Evolutionary conservation across 2,113 vertebrate genomes (phyloP), one percentile per base, ranked within the genome.

Genomic region (Pluvialis apricaria): DNA sequence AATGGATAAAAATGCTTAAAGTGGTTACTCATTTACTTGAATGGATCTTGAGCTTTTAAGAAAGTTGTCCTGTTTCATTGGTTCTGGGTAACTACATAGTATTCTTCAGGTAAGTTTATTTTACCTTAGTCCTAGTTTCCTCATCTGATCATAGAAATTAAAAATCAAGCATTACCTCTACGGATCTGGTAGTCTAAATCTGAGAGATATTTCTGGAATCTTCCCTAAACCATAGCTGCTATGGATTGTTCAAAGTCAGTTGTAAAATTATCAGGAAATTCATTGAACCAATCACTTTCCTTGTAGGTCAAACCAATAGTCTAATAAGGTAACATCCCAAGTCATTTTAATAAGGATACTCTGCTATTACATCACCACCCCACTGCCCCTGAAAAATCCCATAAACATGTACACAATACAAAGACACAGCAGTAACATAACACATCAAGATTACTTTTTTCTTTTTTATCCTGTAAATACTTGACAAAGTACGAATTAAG

Each of bases 281-380:
- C 0, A 29, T n/a, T 52, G 15, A 10, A 32, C 9, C 0, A 1
- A n/a, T 52, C 12, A 78, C 3, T 72, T 79, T 64, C 64, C 44
- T 75, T 34, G n/a, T 6, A 83, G 14, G 9, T 42, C 2, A 72
- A 54, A 4, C 2, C 20, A 13, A 10, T 8, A 34, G 5, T 49
- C 10, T 31, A 20, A 55, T 18, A 42, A 72, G 3, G 10, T 42
- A 34, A 69, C 6, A 2, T 13, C 15, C 19, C 2, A 51, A 38
- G 11, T 5, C 0, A 51, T 51, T 68, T 52, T 31, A 38, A 29
- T 44, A 49, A 58, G 18, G 28, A 36, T 61, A 1, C 5, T 65
- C 10, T 81, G 11, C 4, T n/a, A 15, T 47, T 51, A 31, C 15
- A 1, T 2, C 3, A 11, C 3, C 5, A 26, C 5, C 36, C n/a